A percentile compares a stretch with the other conserved stretches of the same genome.
phyloP scores from a whole-genome alignment of 2,113 vertebrate species.

The Acrocephalus arundinaceus region DNA sequence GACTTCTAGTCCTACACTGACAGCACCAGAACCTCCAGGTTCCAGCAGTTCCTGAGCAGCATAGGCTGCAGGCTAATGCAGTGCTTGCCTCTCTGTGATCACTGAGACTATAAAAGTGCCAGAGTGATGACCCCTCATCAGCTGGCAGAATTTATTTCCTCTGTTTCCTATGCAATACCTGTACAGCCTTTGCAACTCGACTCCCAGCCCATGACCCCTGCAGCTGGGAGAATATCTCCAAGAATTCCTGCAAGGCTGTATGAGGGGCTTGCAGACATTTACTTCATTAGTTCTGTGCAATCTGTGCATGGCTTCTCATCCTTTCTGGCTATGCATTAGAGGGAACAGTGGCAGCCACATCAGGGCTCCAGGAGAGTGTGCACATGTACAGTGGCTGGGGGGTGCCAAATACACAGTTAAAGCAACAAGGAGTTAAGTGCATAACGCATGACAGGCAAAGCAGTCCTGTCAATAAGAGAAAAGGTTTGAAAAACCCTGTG shows the following conservation, averaged over 20 bases:
- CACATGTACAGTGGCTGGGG: fast-evolving
- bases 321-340: not conserved
- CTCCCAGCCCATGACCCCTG: not conserved
- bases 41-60: not conserved
- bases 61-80: not conserved
- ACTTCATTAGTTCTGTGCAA: not conserved
- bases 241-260: not conserved
- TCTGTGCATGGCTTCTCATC: not conserved
- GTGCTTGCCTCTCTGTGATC: not conserved
- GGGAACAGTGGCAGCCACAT: not conserved
- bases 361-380: not conserved
- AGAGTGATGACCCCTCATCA: not conserved
- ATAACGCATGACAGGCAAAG: not conserved
- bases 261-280: not conserved
- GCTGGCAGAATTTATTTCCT: not conserved
- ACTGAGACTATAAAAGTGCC: not conserved
- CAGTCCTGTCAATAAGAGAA: not conserved
- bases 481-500: not conserved
- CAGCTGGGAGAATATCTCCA: not conserved
- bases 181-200: not conserved
- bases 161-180: not conserved
- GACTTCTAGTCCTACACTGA: not conserved
- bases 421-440: not conserved
- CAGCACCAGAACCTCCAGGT: not conserved
- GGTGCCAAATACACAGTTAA: not conserved